phyloP scores from a whole-genome alignment of 1,140 invertebrate species.

The Meteorus sp. region DNA sequence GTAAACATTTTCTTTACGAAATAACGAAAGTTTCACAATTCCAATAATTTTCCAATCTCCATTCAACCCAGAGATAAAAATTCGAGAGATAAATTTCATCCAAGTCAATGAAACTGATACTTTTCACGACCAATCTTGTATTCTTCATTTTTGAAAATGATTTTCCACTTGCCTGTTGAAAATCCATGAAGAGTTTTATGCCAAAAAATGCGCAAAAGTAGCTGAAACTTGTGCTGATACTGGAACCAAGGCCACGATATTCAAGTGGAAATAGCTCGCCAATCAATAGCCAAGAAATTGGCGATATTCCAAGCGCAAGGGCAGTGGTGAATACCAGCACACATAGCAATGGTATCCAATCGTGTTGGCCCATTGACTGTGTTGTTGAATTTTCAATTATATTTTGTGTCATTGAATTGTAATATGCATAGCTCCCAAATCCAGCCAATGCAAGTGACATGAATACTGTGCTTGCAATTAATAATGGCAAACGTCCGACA shows the following conservation, averaged over 20 bases:
- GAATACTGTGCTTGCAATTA: constrained; percentile 78
- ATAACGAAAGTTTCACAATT: no score
- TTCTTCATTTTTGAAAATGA: no score
- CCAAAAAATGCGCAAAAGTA: constrained; percentile 87
- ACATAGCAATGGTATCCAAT: constrained; percentile 82
- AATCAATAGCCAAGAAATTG: constrained; percentile 85
- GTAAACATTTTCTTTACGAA: no score
- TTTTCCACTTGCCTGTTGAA: constrained; percentile 63
- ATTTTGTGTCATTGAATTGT: constrained; percentile 60
- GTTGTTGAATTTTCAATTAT: constrained; percentile 40
- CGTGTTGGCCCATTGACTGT: constrained; percentile 62
- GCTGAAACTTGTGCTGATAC: constrained; percentile 81
- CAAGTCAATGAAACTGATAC: no score
- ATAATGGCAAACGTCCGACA: constrained; percentile 73
- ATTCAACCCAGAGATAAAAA: no score
- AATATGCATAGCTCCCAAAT: constrained; percentile 80
- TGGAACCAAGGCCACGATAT: constrained; percentile 80
- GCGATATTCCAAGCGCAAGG: constrained; percentile 86
- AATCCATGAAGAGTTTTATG: constrained; percentile 84
- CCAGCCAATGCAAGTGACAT: constrained; percentile 80
- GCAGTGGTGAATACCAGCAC: constrained; percentile 80
- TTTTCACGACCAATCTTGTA: no score
- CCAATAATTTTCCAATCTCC: no score
- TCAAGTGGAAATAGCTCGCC: constrained; percentile 86
- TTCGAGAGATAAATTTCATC: no score